Conservation (phyloP, 2,113 vertebrate genomes). For the Laterallus jamaicensis region DNA sequence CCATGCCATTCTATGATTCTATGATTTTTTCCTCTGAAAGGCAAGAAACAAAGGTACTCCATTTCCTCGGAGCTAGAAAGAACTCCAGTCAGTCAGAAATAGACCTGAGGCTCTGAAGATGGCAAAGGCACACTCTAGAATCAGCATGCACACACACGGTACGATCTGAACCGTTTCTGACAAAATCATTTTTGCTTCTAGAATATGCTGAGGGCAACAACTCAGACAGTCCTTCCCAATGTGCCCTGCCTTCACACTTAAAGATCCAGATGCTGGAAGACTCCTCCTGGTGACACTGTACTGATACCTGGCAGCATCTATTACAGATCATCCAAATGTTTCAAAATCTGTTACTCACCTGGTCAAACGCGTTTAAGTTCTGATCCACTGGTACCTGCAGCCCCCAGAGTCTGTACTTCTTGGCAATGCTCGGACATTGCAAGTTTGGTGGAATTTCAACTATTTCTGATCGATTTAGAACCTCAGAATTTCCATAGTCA, state of each 20-base stretch:
- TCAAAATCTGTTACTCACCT: slow-evolving; percentile 64
- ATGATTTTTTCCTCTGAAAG: background rate
- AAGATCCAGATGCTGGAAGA: background rate
- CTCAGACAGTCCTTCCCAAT: background rate
- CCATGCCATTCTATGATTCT: too few relatives aligned
- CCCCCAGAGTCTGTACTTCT: slow-evolving; percentile 79
- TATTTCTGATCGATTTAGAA: slow-evolving; percentile 71
- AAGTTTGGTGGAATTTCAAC: slow-evolving; percentile 77
- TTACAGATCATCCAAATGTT: background rate
- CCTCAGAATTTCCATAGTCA: slow-evolving; percentile 82
- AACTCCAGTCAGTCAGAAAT: background rate
- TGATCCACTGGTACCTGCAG: slow-evolving; percentile 68
- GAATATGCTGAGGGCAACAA: background rate
- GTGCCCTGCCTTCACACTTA: background rate
- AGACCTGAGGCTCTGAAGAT: background rate
- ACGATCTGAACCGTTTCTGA: background rate
- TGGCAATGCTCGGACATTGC: slow-evolving; percentile 66
- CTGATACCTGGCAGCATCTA: background rate
- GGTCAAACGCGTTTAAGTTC: slow-evolving; percentile 70
- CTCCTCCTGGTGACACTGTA: background rate
- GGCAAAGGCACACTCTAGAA: background rate
- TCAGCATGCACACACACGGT: background rate
- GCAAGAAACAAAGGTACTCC: background rate
- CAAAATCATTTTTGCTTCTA: background rate
- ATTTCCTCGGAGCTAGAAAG: background rate